Base-by-base conservation (phyloP, 2,888 invertebrate genomes). In the Parochlus steinenii region DNA sequence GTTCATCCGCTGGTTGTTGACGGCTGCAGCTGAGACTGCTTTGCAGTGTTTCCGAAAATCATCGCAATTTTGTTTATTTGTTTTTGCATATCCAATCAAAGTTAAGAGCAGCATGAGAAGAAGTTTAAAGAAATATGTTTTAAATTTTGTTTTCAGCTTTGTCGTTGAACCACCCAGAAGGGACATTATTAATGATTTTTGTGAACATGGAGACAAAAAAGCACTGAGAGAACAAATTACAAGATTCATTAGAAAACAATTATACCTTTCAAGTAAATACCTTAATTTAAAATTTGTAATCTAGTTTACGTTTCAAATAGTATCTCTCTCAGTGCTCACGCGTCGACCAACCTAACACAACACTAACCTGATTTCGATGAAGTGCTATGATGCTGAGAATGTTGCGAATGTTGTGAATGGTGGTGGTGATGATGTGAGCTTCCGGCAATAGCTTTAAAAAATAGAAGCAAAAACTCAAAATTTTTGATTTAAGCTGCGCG, bases 301-400 rank as follows among this genome's bases (percentile, higher is more conserved):
- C 8, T 22, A 22, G 7, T 28, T 34, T 16, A 14, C 22, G n/a
- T n/a, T n/a, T n/a, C n/a, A n/a, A n/a, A n/a, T n/a, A n/a, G n/a
- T n/a, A n/a, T n/a, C n/a, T n/a, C n/a, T n/a, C n/a, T n/a, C n/a
- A n/a, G n/a, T n/a, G n/a, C n/a, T n/a, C n/a, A n/a, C n/a, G n/a
- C n/a, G n/a, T n/a, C n/a, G n/a, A n/a, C n/a, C n/a, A n/a, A n/a
- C n/a, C n/a, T n/a, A n/a, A n/a, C n/a, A n/a, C n/a, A n/a, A n/a
- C 14, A 34, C 34, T 28, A 34, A 34, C 34, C 34, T 34, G 34
- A n/a, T 26, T 34, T 34, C 8, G 34, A 34, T 16, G 34, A 34
- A 28, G 28, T 34, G 12, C 28, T 34, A 12, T 34, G 34, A 15
- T 27, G 28, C 28, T 34, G 30, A 14, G 28, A 28, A 16, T 30